Base-by-base conservation (phyloP, 2,888 invertebrate genomes). In the Brenthis ino region DNA sequence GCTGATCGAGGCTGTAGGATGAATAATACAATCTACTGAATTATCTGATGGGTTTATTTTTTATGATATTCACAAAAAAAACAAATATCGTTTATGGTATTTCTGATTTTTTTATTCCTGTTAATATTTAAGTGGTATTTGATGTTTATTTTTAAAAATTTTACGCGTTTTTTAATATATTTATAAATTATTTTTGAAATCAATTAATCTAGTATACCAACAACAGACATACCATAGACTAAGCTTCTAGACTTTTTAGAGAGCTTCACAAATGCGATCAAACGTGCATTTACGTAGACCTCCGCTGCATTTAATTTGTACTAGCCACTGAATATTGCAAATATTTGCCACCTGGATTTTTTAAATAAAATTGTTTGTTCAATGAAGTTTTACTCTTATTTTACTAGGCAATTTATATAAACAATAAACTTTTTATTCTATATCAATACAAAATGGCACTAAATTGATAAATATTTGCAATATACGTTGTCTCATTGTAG, bases 221-320 rank as follows among this genome's bases (percentile, higher is more conserved):
- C 68, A 68, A 64, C 66, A 68, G 77, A 79, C 79, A 78, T 81
- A 78, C 85, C 83, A 86, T 86, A 87, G 85, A 85, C 83, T 83
- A 78, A 80, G 88, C 87, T 89, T 88, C 84, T 90, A 90, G 90
- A 82, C 77, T 80, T 79, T 79, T 85, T 88, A 88, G 87, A 82
- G 80, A 81, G 88, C 86, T 84, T 84, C 82, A 85, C 83, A 79
- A 78, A 76, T 74, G 76, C 74, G 65, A 64, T 57, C 60, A 75
- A 79, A 70, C 72, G 74, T 74, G 74, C 86, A 86, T 87, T 88
- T 84, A 86, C 79, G 85, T 89, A 88, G 89, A 82, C 82, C 85
- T 87, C 82, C 81, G 84, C 85, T 81, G 88, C 87, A 87, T 89
- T 89, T 88, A 84, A 81, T 88, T 89, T 88, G 80, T 84, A 85